Percentiles rank a stretch among this genome's conserved stretches.
Evolutionary conservation across 2,888 invertebrate genomes (phyloP).

Genomic region (Omphaloscelis lunosa): DNA sequence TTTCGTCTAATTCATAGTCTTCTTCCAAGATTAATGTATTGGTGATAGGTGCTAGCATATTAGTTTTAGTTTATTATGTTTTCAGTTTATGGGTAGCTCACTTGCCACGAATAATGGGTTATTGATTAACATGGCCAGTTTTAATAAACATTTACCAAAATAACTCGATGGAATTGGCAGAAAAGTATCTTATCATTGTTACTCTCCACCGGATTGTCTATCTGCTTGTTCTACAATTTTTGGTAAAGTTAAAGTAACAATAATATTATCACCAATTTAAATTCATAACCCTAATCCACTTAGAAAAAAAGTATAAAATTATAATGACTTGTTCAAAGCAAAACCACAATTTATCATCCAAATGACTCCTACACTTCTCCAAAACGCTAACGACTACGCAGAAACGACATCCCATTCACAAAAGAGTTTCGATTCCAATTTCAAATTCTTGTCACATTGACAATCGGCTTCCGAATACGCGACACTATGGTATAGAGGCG

Average conservation of each 20-base stretch:
- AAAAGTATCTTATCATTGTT: not conserved
- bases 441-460: slow-evolving; percentile 79
- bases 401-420: slow-evolving; percentile 68
- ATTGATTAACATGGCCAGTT: not conserved
- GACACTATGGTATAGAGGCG: slow-evolving; percentile 75
- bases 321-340: slow-evolving; percentile 22
- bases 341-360: slow-evolving; percentile 27
- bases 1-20: not conserved
- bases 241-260: not conserved
- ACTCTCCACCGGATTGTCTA: too few species aligned
- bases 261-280: not conserved
- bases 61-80: not conserved
- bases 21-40: not conserved
- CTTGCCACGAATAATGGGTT: not conserved
- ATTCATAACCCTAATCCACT: slow-evolving; percentile 4
- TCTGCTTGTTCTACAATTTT: not conserved
- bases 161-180: not conserved
- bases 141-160: not conserved
- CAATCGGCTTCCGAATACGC: slow-evolving; percentile 83
- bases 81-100: not conserved
- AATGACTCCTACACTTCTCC: slow-evolving; percentile 41
- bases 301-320: not conserved
- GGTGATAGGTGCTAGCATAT: not conserved
- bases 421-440: slow-evolving; percentile 74
- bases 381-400: slow-evolving; percentile 70